Conservation (phyloP, 1,140 invertebrate species). For the Asobara japonica region DNA sequence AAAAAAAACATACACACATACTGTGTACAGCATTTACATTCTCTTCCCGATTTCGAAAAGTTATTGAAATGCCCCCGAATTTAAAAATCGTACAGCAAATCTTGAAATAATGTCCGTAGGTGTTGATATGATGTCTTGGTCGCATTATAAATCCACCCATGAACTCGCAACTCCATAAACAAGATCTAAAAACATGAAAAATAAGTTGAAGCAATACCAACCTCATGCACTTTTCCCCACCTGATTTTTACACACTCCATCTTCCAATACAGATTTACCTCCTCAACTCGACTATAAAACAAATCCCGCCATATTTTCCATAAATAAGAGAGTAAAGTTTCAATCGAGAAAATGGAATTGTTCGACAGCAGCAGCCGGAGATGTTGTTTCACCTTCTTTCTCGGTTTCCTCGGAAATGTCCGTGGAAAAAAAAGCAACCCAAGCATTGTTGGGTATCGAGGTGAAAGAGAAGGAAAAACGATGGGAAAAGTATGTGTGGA, state of each 20-base stretch:
- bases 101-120: too few species aligned
- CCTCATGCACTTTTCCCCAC: background rate
- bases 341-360: constrained; percentile 6
- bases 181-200: background rate
- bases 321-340: constrained; percentile 11
- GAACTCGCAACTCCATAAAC: background rate
- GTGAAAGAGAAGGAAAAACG: constrained; percentile 19
- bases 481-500: constrained; percentile 10
- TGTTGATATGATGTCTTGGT: too few species aligned
- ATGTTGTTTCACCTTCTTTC: background rate
- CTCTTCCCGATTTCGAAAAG: too few species aligned
- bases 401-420: background rate
- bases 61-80: too few species aligned
- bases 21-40: too few species aligned
- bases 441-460: background rate
- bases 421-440: background rate
- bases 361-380: background rate
- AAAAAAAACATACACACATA: too few species aligned
- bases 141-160: too few species aligned
- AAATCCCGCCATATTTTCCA: background rate
- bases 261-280: background rate
- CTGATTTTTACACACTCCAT: background rate
- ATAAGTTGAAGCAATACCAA: background rate
- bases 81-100: too few species aligned
- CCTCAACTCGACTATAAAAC: background rate